Percentiles rank a stretch among this genome's conserved stretches.
phyloP scores from a whole-genome alignment of 1,140 invertebrate species.

The Trinorchestia longiramus region DNA sequence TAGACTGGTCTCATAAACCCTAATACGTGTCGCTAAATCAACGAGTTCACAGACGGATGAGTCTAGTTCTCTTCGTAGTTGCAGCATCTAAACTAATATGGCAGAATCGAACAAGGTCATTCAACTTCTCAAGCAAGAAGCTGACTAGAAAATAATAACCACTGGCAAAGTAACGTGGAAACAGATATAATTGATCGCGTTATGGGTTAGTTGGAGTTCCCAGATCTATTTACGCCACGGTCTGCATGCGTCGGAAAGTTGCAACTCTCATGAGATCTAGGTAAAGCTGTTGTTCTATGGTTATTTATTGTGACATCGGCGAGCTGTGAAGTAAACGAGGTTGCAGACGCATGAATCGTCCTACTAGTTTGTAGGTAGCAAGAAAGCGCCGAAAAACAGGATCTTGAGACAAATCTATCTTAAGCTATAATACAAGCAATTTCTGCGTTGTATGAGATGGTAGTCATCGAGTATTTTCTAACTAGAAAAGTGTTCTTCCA shows the following conservation, averaged over 20 bases:
- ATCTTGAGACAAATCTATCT: background rate
- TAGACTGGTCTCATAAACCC: background rate
- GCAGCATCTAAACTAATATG: background rate
- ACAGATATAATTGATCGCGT: background rate
- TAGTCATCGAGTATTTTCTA: background rate
- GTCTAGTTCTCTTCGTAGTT: background rate
- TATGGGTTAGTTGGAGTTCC: background rate
- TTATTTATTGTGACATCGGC: background rate
- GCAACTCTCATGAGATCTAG: background rate
- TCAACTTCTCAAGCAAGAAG: background rate
- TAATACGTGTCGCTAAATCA: background rate
- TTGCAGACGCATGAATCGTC: background rate
- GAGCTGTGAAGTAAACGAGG: background rate
- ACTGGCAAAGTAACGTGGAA: background rate
- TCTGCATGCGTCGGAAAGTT: background rate
- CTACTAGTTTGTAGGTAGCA: background rate
- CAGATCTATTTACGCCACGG: background rate
- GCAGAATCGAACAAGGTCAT: background rate
- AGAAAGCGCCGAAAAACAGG: background rate
- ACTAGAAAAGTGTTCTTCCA: background rate
- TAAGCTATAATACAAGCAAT: background rate
- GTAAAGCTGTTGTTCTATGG: background rate
- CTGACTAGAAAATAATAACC: background rate
- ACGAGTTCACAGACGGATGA: background rate
- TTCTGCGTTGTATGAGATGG: background rate